Evolutionary conservation across 2,113 vertebrate species (phyloP).

Genomic region (Cyanocitta stelleri): DNA sequence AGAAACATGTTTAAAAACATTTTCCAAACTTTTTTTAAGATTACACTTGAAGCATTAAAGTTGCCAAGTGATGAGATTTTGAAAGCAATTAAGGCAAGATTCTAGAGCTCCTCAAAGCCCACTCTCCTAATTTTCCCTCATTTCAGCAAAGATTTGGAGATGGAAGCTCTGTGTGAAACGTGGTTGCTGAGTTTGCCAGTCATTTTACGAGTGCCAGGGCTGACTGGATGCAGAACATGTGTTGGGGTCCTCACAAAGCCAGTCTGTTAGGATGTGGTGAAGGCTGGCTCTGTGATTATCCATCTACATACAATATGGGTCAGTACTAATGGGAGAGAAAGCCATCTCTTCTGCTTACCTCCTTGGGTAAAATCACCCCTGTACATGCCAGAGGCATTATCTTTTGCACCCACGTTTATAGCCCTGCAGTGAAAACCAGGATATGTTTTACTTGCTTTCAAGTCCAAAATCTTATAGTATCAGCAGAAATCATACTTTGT

Average conservation of each 20-base stretch:
- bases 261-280: not conserved
- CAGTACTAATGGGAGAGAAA: not conserved
- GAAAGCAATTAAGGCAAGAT: not conserved
- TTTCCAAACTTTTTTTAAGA: slow-evolving; percentile 65
- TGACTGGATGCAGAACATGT: not conserved
- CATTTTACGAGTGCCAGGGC: not conserved
- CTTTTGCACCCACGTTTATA: not conserved
- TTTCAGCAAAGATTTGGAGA: not conserved
- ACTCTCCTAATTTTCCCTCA: not conserved
- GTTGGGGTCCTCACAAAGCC: not conserved
- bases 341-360: not conserved
- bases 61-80: slow-evolving; percentile 7
- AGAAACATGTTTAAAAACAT: slow-evolving; percentile 67
- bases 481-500: not conserved
- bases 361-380: not conserved
- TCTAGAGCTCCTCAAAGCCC: not conserved
- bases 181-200: not conserved
- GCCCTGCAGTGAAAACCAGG: not conserved
- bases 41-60: not conserved
- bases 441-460: not conserved
- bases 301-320: not conserved
- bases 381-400: not conserved
- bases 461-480: not conserved
- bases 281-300: not conserved
- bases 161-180: not conserved